phyloP scores from a whole-genome alignment of 1,140 invertebrate species.

The Coboldia fuscipes region DNA sequence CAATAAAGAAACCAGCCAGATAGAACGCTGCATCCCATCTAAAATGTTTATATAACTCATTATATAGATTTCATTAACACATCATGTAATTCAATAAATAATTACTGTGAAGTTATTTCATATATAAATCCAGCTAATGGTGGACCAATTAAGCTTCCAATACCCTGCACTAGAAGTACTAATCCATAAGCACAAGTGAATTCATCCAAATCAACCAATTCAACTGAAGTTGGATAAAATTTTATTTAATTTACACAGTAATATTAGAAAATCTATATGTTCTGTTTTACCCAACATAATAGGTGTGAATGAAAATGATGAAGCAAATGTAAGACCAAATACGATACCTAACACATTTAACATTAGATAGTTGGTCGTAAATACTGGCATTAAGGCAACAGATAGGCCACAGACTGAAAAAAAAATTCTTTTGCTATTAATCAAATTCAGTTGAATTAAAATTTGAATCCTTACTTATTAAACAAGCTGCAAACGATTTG shows the following conservation, averaged over 20 bases:
- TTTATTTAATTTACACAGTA: too few species aligned
- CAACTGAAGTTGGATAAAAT: too few species aligned
- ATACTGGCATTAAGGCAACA: constrained; percentile 46
- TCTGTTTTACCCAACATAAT: constrained; percentile 71
- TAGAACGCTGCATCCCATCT: constrained; percentile 43
- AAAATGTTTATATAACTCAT: neutral
- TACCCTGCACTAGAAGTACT: constrained; percentile 64
- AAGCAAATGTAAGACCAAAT: constrained; percentile 70
- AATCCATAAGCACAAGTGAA: constrained; percentile 81
- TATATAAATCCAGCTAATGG: constrained; percentile 30
- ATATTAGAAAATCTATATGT: too few species aligned
- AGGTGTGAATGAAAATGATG: constrained; percentile 70
- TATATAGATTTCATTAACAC: neutral
- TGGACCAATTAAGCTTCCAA: constrained; percentile 34
- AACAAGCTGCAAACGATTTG: constrained; percentile 56
- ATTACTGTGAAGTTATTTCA: constrained; percentile 14
- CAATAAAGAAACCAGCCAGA: constrained; percentile 64
- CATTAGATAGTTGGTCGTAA: constrained; percentile 33
- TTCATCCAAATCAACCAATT: constrained; percentile 23
- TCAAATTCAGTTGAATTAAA: neutral
- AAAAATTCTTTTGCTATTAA: neutral
- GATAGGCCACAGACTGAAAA: constrained; percentile 40
- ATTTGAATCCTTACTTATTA: constrained; percentile 24
- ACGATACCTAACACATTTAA: constrained; percentile 32
- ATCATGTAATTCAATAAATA: constrained; percentile 2